phyloP scores from a whole-genome alignment of 2,888 invertebrate genomes.

The Phalera bucephala region DNA sequence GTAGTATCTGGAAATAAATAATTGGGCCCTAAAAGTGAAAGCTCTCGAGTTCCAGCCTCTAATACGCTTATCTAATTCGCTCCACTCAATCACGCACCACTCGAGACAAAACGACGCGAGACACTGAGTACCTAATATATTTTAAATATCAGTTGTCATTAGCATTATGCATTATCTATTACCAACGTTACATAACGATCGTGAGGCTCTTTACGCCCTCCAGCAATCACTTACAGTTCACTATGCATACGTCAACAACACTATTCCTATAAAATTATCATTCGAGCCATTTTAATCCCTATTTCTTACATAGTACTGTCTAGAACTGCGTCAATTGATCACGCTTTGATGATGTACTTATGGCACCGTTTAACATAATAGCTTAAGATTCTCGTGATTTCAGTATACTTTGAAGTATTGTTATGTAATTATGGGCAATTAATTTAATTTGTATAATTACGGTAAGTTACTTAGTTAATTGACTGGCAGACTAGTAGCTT shows the following conservation, averaged over 20 bases:
- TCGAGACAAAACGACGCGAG: constrained; percentile 49
- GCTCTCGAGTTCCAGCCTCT: constrained; percentile 50
- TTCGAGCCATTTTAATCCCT: constrained; percentile 13
- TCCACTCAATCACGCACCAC: constrained; percentile 66
- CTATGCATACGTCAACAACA: constrained; percentile 25
- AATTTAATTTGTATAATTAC: constrained; percentile 20
- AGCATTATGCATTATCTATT: constrained; percentile 75
- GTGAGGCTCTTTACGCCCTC: constrained; percentile 59
- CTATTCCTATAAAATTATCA: constrained; percentile 18
- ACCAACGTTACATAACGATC: constrained; percentile 64
- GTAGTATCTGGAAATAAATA: constrained; percentile 29
- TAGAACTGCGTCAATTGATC: constrained; percentile 11
- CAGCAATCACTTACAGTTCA: constrained; percentile 53
- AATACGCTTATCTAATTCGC: constrained; percentile 70
- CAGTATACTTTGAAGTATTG: constrained; percentile 17
- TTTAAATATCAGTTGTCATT: constrained; percentile 77
- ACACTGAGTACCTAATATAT: constrained; percentile 65
- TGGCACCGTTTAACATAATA: constrained; percentile 25
- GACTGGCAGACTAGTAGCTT: constrained; percentile 4
- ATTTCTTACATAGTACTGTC: constrained; percentile 12
- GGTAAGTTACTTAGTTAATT: constrained; percentile 17
- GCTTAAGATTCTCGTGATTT: constrained; percentile 22
- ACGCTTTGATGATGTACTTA: constrained; percentile 14
- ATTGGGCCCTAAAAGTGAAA: constrained; percentile 70
- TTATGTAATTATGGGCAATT: constrained; percentile 23